Base-by-base conservation (phyloP, 2,113 vertebrate genomes). In the Sinocyclocheilus anshuiensis region DNA sequence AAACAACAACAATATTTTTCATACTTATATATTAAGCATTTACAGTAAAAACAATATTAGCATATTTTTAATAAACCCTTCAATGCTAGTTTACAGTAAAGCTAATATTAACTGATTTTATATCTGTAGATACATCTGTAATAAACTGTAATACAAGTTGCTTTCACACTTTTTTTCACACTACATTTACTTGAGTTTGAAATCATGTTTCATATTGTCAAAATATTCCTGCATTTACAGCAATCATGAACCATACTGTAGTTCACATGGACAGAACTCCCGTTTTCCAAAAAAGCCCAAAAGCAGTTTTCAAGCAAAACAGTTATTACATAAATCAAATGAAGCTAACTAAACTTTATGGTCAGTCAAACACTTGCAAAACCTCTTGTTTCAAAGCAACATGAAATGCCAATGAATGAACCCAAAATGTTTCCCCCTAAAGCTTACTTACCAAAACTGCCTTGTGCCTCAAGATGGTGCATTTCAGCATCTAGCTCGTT, bases 401-500 rank as follows among this genome's bases (percentile, higher is more conserved):
- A 55, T 55, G 48, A 81, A 59, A 80, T 63, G 65, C 65, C 65
- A 36, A 69, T 18, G 29, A 69, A 36, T 18, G 3, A 71, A 4
- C 16, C 16, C 16, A 9, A 18, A 50, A 48, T 26, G 42, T 26
- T 24, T 50, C 6, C 36, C 42, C 10, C 72, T 26, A 8, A 26
- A 45, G n/a, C 24, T 18, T 15, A 10, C 88, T 85, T 81, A 95
- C 94, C 81, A 83, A 91, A 93, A 48, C 79, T 84, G 0, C 88
- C 82, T 6, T 89, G 90, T 1, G 87, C 85, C 4, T 88, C 91
- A 71, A 89, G 86, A 24, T 29, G 90, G 53, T 83, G 61, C 36
- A 77, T 55, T 57, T 91, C 55, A 16, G 77, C 91, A 77, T 92
- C 90, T 2, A 94, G 90, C 8, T 93, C 90, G 69, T 95, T 95